Evolutionary conservation across 2,113 vertebrate species (phyloP), one percentile per base, ranked within the genome.

Genomic region (Apteryx mantelli): DNA sequence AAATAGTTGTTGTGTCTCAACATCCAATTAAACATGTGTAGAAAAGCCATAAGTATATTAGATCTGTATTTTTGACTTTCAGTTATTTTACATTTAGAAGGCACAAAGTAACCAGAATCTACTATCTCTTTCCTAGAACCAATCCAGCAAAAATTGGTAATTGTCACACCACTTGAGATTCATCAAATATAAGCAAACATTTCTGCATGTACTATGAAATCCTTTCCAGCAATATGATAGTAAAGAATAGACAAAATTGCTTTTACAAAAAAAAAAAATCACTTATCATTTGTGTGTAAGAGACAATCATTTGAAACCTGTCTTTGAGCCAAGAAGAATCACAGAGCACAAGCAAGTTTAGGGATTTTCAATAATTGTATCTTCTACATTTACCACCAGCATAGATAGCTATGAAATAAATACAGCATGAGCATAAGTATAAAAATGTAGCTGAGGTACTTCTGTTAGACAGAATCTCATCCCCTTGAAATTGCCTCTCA

Each of bases 401-500:
- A 95, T 91, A 95, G 89, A 34, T 86, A 93, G 93, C 91, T 88
- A 79, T 88, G 95, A 95, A 96, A 97, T 95, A 97, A 97, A 95
- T 96, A 90, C 93, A 78, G 85, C 0, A 16, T 40, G 76, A 61
- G 95, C 94, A 85, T 82, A 83, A 90, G 93, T 96, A 93, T 82
- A 88, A 95, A 96, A 95, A 90, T 65, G 82, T 84, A 91, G 94
- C 91, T 56, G 93, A 95, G 85, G 76, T 95, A 94, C 93, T 95
- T 94, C 79, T 90, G 68, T 83, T 50, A 94, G 97, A 97, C 91
- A 71, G 94, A 93, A 97, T 97, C 96, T 96, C 96, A 95, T 95
- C 95, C 91, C 76, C 91, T 77, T 86, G 94, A 97, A 97, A 97
- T 95, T 97, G 94, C 97, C 89, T 97, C 93, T 88, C 93, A 79